phyloP scores from a whole-genome alignment of 2,888 invertebrate genomes.

The Caenorhabditis auriculariae region DNA sequence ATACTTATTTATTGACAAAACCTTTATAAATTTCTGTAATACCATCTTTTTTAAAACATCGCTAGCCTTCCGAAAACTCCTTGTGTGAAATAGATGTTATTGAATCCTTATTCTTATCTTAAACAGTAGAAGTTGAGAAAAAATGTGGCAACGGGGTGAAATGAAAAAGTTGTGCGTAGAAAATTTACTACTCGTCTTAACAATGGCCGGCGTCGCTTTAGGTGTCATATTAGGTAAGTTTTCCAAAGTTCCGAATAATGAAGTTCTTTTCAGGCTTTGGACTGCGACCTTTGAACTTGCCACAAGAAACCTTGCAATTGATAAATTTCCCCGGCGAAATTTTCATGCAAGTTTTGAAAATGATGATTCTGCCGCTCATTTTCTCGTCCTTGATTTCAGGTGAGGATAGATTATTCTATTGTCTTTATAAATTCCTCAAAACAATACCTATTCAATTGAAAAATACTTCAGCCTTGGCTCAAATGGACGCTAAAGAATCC shows the following conservation, averaged over 20 bases:
- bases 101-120: too few species aligned
- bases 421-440: background rate
- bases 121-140: too few species aligned
- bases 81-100: too few species aligned
- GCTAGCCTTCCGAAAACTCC: too few species aligned
- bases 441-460: background rate
- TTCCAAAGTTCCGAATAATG: too few species aligned
- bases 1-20: too few species aligned
- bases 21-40: too few species aligned
- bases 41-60: too few species aligned
- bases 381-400: constrained; percentile 81
- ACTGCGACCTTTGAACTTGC: constrained; percentile 70
- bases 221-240: constrained; percentile 33
- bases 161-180: constrained; percentile 35
- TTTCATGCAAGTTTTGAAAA: constrained; percentile 83
- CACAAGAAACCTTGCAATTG: constrained; percentile 68
- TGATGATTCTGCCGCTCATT: constrained; percentile 85
- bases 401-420: too few species aligned
- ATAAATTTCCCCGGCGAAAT: constrained; percentile 87
- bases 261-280: constrained; percentile 63
- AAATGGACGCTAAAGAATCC: constrained; percentile 61
- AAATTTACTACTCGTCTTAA: constrained; percentile 40
- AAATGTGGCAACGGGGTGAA: too few species aligned
- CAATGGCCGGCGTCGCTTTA: constrained; percentile 40
- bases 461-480: constrained; percentile 57